A percentile compares a stretch with the other conserved stretches of the same genome.
Evolutionary conservation across 1,140 invertebrate genomes (phyloP).

Genomic region (Drosophila tani): DNA sequence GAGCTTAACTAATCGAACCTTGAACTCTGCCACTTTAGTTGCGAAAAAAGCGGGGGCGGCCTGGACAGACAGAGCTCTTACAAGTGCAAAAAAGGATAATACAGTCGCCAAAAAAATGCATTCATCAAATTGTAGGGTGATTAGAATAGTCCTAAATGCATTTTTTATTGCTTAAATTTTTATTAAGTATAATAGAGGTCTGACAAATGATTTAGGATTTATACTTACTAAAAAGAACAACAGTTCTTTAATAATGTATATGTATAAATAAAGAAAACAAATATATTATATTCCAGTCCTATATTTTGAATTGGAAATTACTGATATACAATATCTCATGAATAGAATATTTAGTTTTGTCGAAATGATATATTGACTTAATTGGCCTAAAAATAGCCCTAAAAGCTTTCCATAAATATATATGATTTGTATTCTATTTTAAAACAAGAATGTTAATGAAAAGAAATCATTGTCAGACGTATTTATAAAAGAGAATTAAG

Average conservation of each 20-base stretch:
- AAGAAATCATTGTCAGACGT: background rate
- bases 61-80: conserved; percentile 41
- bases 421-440: conserved; percentile 9
- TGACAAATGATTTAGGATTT: background rate
- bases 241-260: background rate
- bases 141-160: no score
- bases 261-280: background rate
- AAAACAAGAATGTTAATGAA: background rate
- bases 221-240: background rate
- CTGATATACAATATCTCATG: background rate
- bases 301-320: background rate
- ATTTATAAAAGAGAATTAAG: no score
- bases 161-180: no score
- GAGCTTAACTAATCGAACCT: conserved; percentile 49
- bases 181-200: background rate
- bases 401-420: background rate
- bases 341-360: background rate
- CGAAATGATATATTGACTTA: background rate
- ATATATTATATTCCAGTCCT: background rate
- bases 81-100: conserved; percentile 51
- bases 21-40: conserved; percentile 43
- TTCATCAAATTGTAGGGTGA: background rate
- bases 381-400: conserved; percentile 4
- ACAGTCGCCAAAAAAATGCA: conserved; percentile 8
- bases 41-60: background rate